Evolutionary conservation across 2,888 invertebrate species (phyloP), one percentile per base, ranked within the genome.

Genomic region (Calliopum simillimum): DNA sequence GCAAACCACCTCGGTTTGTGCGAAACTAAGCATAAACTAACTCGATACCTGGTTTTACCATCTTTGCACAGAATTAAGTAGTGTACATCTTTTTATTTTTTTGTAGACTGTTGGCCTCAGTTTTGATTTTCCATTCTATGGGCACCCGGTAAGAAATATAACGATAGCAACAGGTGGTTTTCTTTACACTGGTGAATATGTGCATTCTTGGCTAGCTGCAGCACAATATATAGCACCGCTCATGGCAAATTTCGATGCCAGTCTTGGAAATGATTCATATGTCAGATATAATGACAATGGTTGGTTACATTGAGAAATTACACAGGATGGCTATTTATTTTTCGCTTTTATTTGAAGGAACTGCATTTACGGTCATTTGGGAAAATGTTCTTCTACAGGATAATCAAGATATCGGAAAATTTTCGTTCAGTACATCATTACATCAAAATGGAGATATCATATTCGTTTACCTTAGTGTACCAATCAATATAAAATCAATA

Each of bases 181-280:
- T 85, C 89, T 99, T 13, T 99, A 97, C 86, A 95, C 96, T 14
- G 98, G 98, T 59, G 96, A 97, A 75, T 96, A 97, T 82, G 93
- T 98, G 0, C 99, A 99, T 88, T 94, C 95, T 73, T 99, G 98
- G 98, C 88, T 99, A 59, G 99, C 99, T 0, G 98, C 98, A n/a
- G 99, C 99, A 0, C 99, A 99, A 87, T 99, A 98, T 87, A 97
- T 99, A 73, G 99, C 99, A 2, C 99, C 99, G 0, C 88, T 99
- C 64, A 99, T 99, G 99, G 98, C 98, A 49, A 99, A 99, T 88
- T 99, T 99, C 84, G 98, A 99, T 85, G 97, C 98, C 0, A 92
- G 93, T 65, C 85, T 93, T 65, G 91, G 92, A 5, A 89, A 92
- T 74, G 90, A 92, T 76, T 96, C 97, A 66, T 90, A 88, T 76